Base-by-base conservation (phyloP, 2,797 vertebrate species). In the Tangara arthus region DNA sequence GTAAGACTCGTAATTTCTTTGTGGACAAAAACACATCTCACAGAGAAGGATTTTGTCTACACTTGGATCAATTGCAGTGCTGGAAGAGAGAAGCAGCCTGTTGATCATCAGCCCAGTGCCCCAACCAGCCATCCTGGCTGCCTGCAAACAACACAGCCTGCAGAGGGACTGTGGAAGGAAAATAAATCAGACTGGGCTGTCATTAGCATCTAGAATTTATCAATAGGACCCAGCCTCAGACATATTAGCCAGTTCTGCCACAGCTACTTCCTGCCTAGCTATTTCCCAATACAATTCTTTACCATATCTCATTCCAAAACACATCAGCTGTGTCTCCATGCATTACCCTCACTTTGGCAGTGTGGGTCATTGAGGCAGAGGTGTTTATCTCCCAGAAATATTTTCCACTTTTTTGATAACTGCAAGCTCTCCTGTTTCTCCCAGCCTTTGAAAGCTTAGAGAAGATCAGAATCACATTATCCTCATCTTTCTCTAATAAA, bases 161-260 rank as follows among this genome's bases (percentile, higher is more conserved):
- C 71, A 81, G 21, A 52, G 27, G 1, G 1, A 85, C 32, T 7
- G 15, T 1, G 2, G 19, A 75, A 87, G 26, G 56, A 77, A 89
- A 84, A 81, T 71, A 78, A 81, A 93, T 83, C 47, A 71, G 39
- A 13, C 78, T n/a, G 35, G 15, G 18, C 19, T 89, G 55, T 68
- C 2, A 2, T 56, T 39, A 49, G n/a, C 35, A 57, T 73, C 90
- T 70, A 66, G 47, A 88, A 83, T 55, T 86, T 71, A 66, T 60
- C 73, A 72, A 7, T 7, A 69, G 12, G 55, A 57, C 12, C 7
- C 53, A 56, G 30, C 19, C 77, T 78, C 76, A 89, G 66, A 55
- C n/a, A 57, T 1, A 7, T 28, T 39, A 69, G n/a, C 23, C 35
- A 53, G 7, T 42, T 65, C 50, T 87, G 87, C 20, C 39, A 50